Base-by-base conservation (phyloP, 2,113 vertebrate species). In the Syngnathus typhle region DNA sequence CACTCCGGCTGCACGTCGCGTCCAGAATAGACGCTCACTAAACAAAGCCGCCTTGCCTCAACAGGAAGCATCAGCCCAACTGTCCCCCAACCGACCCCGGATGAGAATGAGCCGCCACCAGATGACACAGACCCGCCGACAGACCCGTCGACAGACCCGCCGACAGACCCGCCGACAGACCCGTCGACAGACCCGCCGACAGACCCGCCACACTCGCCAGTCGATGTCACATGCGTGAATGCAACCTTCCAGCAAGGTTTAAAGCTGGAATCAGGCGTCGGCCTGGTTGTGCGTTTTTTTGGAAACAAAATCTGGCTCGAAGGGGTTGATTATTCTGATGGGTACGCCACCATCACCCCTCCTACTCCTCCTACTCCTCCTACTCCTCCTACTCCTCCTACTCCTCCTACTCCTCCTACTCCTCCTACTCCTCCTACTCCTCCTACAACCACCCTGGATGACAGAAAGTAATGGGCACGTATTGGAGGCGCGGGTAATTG, bases 51-150 rank as follows among this genome's bases (percentile, higher is more conserved):
- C 8, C 8, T 43, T 27, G 15, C 13, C 1, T 15, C 7, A 2
- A 58, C 55, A 58, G 55, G 13, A 15, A 4, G 27, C 55, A 7
- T 58, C 55, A 8, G 55, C 27, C 55, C 18, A 13, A 13, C 6
- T 2, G 3, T 6, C 1, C 1, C 15, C 18, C 54, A 56, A 3
- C 0, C 0, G 0, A 58, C 55, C 0, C 15, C 27, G 0, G 55
- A 58, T 36, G 55, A 56, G 3, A 15, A 56, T 4, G 12, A 36
- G 2, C 11, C 12, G n/a, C n/a, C n/a, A n/a, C n/a, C n/a, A 6
- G 27, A 36, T 6, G n/a, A n/a, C n/a, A n/a, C n/a, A n/a, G n/a
- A n/a, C n/a, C n/a, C n/a, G n/a, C n/a, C n/a, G n/a, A n/a, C n/a
- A n/a, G n/a, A n/a, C n/a, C n/a, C n/a, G n/a, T n/a, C n/a, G n/a